Conservation (phyloP, 1,140 invertebrate species). For the Orius laevigatus region DNA sequence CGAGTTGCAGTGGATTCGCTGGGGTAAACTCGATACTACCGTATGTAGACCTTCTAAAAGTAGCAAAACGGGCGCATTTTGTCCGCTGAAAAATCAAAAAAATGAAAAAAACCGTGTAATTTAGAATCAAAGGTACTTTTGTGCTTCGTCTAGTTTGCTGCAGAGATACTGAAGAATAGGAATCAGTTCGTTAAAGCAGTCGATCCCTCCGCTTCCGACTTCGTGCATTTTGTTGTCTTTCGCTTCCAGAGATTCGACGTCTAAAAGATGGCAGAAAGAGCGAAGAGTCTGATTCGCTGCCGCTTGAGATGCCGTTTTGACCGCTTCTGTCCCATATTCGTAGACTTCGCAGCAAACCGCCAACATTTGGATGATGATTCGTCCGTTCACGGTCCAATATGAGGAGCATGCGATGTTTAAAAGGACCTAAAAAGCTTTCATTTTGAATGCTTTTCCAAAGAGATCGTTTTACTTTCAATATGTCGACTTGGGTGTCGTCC, state of each 20-base stretch:
- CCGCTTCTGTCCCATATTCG: conserved; percentile 53
- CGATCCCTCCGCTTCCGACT: conserved; percentile 46
- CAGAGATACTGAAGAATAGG: conserved; percentile 79
- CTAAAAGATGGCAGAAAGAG: conserved; percentile 55
- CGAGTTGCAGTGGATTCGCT: conserved; percentile 59
- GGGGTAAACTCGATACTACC: conserved; percentile 62
- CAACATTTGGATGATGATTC: conserved; percentile 60
- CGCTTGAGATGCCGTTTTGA: conserved; percentile 62
- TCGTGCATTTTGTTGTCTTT: conserved; percentile 37
- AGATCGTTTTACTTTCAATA: conserved; percentile 37
- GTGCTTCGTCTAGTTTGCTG: conserved; percentile 63
- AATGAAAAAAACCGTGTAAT: conserved; percentile 1
- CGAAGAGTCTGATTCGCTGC: conserved; percentile 66
- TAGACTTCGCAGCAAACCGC: conserved; percentile 57
- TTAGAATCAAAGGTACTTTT: conserved; percentile 34
- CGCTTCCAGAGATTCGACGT: conserved; percentile 60
- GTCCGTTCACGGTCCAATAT: conserved; percentile 66
- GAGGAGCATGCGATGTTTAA: conserved; percentile 63
- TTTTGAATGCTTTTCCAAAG: background rate
- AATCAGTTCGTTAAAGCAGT: conserved; percentile 78
- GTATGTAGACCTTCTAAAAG: conserved; percentile 74
- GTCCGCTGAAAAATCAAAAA: conserved; percentile 24
- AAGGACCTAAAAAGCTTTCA: conserved; percentile 41
- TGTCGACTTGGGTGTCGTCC: conserved; percentile 59
- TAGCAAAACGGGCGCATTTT: conserved; percentile 34